Conservation (phyloP, 2,113 vertebrate species). For the Potamarius usumacintae region DNA sequence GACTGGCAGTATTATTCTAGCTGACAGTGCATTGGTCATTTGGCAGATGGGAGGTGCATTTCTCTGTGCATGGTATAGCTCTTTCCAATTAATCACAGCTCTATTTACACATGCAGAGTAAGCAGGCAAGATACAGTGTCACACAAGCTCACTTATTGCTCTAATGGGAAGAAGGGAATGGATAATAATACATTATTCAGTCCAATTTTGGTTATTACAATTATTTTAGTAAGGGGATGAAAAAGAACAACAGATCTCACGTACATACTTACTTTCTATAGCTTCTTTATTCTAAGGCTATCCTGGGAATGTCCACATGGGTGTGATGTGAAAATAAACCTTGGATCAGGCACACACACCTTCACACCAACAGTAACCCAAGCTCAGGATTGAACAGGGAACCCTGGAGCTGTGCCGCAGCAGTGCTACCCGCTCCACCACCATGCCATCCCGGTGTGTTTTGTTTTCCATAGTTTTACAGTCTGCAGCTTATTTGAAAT, state of each 20-base stretch:
- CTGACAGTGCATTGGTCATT: constrained; percentile 60
- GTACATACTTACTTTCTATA: background rate
- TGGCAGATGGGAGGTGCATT: constrained; percentile 37
- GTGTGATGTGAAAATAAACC: background rate
- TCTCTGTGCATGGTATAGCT: constrained; percentile 11
- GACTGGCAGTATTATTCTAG: constrained; percentile 57
- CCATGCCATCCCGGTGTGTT: background rate
- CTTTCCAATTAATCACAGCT: constrained; percentile 46
- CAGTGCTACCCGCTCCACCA: background rate
- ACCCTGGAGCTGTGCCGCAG: too few species aligned
- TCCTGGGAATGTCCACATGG: background rate
- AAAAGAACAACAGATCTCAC: background rate
- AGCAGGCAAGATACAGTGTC: constrained; percentile 37
- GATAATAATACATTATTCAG: constrained; percentile 39
- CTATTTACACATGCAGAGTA: constrained; percentile 51
- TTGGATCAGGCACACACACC: background rate
- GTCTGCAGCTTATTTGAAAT: background rate
- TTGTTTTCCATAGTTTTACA: background rate
- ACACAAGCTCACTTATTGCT: constrained; percentile 25
- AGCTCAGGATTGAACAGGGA: background rate
- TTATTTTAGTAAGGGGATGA: background rate
- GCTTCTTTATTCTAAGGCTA: background rate
- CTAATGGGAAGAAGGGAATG: constrained; percentile 28
- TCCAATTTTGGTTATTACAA: constrained; percentile 15
- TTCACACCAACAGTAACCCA: background rate